A percentile compares a stretch with the other conserved stretches of the same genome.
phyloP scores from a whole-genome alignment of 1,140 invertebrate species.

The Asbolus verrucosus region DNA sequence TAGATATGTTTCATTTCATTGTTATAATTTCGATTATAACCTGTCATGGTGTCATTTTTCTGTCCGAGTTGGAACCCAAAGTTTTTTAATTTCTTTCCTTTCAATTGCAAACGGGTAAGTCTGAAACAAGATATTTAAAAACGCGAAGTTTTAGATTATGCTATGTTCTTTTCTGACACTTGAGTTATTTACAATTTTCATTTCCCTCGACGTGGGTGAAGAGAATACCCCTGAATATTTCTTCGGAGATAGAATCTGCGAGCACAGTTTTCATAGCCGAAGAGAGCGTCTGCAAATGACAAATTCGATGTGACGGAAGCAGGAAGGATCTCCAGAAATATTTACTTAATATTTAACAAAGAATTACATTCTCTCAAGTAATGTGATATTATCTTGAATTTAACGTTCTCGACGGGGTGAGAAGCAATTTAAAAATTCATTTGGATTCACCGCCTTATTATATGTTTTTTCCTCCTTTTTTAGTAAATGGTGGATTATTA shows the following conservation, averaged over 20 bases:
- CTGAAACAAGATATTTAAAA: constrained; percentile 9
- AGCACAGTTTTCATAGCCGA: constrained; percentile 20
- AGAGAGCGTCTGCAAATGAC: constrained; percentile 21
- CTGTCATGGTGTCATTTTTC: too few species aligned
- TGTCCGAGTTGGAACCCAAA: neutral
- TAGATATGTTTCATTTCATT: too few species aligned
- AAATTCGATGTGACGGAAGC: constrained; percentile 18
- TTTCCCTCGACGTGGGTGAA: neutral
- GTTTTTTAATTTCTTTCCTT: neutral
- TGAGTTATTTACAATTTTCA: constrained; percentile 37
- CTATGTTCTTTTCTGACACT: constrained; percentile 17
- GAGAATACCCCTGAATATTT: constrained; percentile 11
- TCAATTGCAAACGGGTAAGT: neutral
- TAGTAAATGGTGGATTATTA: constrained; percentile 16
- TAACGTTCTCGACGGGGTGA: constrained; percentile 2
- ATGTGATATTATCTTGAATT: constrained; percentile 13
- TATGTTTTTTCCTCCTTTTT: neutral
- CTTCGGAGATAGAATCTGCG: constrained; percentile 7
- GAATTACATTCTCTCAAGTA: constrained; percentile 21
- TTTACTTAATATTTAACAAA: constrained; percentile 27
- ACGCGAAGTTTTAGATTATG: constrained; percentile 5
- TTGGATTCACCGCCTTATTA: constrained; percentile 20
- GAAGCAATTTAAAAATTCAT: constrained; percentile 29
- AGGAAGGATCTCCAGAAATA: constrained; percentile 15
- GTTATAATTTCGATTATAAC: too few species aligned